These are phyloP conservation scores for Thaumatotibia leucotreta DNA, from an alignment of 1,140 invertebrate genomes.

Conservation along the genomic window DNA sequence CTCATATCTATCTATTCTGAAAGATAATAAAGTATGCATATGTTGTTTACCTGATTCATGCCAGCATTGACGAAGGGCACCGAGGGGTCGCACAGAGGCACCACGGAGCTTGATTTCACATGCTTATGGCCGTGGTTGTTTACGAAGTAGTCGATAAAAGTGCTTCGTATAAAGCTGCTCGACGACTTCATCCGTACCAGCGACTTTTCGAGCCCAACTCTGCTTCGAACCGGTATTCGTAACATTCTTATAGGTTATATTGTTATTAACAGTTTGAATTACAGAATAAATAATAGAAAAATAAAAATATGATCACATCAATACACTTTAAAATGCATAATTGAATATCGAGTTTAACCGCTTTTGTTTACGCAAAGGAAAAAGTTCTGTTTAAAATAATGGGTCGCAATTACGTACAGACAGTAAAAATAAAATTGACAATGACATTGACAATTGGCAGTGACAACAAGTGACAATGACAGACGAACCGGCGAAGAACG, in stretches of 20 bases:
- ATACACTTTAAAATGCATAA: not conserved
- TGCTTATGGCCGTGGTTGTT: constrained; percentile 51
- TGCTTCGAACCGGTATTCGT: constrained; percentile 44
- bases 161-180: constrained; percentile 48
- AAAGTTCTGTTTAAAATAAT: not conserved
- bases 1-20: not conserved
- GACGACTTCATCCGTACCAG: constrained; percentile 40
- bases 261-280: not conserved
- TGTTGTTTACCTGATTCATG: constrained; percentile 94
- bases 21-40: not conserved
- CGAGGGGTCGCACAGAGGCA: constrained; percentile 90
- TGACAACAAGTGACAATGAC: no score
- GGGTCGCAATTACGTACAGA: not conserved
- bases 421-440: not conserved
- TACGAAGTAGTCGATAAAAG: constrained; percentile 60
- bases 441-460: not conserved
- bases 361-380: not conserved
- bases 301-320: not conserved
- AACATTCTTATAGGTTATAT: constrained; percentile 41
- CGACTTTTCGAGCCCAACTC: constrained; percentile 23
- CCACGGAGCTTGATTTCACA: constrained; percentile 92
- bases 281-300: not conserved
- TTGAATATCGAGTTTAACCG: not conserved
- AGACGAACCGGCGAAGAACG: no score
- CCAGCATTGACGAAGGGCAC: constrained; percentile 97